Base-by-base conservation (phyloP, 2,113 vertebrate species). In the human region DNA sequence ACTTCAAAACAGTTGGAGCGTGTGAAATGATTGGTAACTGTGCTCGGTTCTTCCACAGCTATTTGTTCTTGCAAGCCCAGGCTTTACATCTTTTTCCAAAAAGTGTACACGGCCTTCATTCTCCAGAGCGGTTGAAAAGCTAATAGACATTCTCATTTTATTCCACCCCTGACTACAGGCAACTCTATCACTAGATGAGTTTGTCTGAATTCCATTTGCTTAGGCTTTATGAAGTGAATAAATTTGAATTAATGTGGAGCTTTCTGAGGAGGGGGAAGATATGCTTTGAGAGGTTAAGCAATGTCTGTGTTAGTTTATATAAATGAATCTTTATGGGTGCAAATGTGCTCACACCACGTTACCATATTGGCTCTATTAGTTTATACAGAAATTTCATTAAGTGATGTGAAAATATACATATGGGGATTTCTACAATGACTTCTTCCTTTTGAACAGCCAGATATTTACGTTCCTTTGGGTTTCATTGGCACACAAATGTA, bases 171-270 rank as follows among this genome's bases (percentile, higher is more conserved):
- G 18, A 85, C 90, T 81, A 73, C 9, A 79, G 92, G 92, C 87
- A 38, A 50, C 78, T 86, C 70, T 95, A 22, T 86, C 25, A 8
- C 72, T 94, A 86, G 90, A 92, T 95, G 90, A 93, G 76, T 93
- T 96, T 96, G 72, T 93, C 88, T 89, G 83, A 97, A 96, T 98
- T 96, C 76, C 80, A 95, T 93, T 97, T 96, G 92, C 87, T 70
- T 80, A 93, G 72, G 30, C 50, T 57, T 96, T 96, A 78, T 75
- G 84, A 96, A 97, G 38, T 90, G 94, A 97, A 97, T 98, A 94
- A 45, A 97, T 97, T 95, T 97, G 94, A 97, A 97, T 97, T 96
- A 95, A 97, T 96, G 80, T 92, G 59, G 57, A 73, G 66, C 93
- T 97, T 87, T 97, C 78, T 79, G 43, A 97, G 76, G 73, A 92